Conservation (phyloP, 2,797 vertebrate genomes). For the Chiloscyllium punctatum region DNA sequence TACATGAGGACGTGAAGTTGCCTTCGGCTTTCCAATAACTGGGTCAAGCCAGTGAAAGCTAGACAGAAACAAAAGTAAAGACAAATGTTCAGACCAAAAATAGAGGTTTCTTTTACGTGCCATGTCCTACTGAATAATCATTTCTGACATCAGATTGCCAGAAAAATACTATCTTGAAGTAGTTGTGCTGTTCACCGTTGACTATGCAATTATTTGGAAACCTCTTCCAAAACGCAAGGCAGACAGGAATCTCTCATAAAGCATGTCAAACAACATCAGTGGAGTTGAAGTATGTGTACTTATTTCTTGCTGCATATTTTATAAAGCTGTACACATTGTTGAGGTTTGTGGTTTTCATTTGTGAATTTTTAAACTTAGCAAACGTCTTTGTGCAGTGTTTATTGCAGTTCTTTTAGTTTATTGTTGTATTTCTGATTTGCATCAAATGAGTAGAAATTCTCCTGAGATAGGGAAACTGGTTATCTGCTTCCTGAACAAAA, state of each 20-base stretch:
- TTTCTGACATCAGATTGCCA: slow-evolving; percentile 12
- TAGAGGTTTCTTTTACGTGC: slow-evolving; percentile 27
- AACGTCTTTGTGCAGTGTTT: background rate
- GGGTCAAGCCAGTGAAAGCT: slow-evolving; percentile 37
- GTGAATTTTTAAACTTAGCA: background rate
- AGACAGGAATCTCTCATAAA: background rate
- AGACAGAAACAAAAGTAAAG: slow-evolving; percentile 26
- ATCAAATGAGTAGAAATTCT: slow-evolving; percentile 22
- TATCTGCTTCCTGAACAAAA: background rate
- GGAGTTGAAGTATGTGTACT: slow-evolving; percentile 17
- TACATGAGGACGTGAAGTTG: slow-evolving; percentile 80
- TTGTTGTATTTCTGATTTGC: slow-evolving; percentile 12
- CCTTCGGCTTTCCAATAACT: slow-evolving; percentile 74
- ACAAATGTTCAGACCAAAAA: slow-evolving; percentile 32
- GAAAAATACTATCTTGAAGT: background rate
- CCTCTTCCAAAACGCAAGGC: background rate
- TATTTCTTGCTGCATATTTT: slow-evolving; percentile 33
- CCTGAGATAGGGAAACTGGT: slow-evolving; percentile 18
- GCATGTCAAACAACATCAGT: slow-evolving; percentile 15
- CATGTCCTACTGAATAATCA: slow-evolving; percentile 27
- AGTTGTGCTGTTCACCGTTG: background rate
- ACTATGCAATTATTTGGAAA: slow-evolving; percentile 1
- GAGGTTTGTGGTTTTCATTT: slow-evolving; percentile 3
- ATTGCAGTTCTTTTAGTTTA: background rate
- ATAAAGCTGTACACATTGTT: slow-evolving; percentile 21